These are phyloP conservation scores for Eupithecia subumbrata DNA, from an alignment of 2,888 invertebrate species.

Conservation along the genomic window DNA sequence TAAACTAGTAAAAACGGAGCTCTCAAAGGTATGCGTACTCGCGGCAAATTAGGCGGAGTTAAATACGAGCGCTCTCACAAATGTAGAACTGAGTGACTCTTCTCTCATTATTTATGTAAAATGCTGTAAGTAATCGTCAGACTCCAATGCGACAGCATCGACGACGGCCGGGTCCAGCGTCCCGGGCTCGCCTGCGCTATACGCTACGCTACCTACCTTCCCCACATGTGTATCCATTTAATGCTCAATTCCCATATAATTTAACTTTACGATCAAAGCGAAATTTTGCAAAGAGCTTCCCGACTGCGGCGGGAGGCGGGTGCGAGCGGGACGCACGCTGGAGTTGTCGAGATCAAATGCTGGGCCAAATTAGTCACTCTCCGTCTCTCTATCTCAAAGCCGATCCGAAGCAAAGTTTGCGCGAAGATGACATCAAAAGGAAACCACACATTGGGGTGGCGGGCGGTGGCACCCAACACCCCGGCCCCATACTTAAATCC, in stretches of 20 bases:
- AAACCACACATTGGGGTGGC: constrained; percentile 84
- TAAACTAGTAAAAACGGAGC: constrained; percentile 84
- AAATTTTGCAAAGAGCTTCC: constrained; percentile 84
- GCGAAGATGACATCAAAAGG: constrained; percentile 85
- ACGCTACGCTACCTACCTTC: constrained; percentile 33
- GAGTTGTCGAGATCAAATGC: constrained; percentile 83
- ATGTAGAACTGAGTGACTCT: constrained; percentile 79
- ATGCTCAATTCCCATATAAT: constrained; percentile 85
- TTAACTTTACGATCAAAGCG: constrained; percentile 84
- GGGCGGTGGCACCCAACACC: constrained; percentile 70
- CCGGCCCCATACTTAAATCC: constrained; percentile 79
- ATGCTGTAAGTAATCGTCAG: constrained; percentile 72
- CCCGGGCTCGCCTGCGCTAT: constrained; percentile 23
- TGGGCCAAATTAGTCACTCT: constrained; percentile 85
- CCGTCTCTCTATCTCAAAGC: constrained; percentile 85
- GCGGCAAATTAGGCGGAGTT: constrained; percentile 83
- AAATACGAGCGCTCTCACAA: constrained; percentile 80
- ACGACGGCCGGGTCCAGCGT: constrained; percentile 37
- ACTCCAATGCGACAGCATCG: constrained; percentile 47
- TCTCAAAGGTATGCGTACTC: constrained; percentile 82
- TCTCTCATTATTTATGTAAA: constrained; percentile 81
- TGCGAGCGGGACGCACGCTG: constrained; percentile 77
- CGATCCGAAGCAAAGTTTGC: constrained; percentile 85
- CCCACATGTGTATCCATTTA: constrained; percentile 82
- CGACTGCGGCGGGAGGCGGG: constrained; percentile 69